Conservation (phyloP, 2,113 vertebrate species). For the Microtus oregoni region DNA sequence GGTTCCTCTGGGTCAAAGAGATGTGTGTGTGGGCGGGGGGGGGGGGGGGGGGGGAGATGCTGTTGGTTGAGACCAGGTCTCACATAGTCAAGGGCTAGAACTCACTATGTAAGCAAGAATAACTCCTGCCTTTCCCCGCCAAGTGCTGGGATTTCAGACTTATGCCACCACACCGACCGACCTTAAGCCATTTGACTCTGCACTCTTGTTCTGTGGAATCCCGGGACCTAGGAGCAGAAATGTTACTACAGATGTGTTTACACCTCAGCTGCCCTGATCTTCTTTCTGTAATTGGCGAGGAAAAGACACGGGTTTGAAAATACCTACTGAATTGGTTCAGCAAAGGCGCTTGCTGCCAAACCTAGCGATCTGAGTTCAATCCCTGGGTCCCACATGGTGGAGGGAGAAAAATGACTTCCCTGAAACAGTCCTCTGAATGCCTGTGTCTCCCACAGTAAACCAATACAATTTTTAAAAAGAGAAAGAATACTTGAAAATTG, state of each 20-base stretch:
- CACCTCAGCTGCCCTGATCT: constrained; percentile 91
- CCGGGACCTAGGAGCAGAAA: constrained; percentile 83
- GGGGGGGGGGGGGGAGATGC: background rate
- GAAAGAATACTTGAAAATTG: constrained; percentile 90
- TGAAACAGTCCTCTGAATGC: background rate
- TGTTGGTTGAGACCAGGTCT: background rate
- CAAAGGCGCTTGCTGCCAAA: background rate
- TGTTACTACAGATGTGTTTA: constrained; percentile 91
- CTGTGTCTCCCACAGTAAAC: background rate
- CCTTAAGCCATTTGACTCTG: background rate
- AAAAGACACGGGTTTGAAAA: constrained; percentile 90
- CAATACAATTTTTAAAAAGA: constrained; percentile 5
- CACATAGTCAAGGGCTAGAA: background rate
- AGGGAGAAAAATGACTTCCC: background rate
- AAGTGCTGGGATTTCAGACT: background rate
- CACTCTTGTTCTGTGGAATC: background rate
- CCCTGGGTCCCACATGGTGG: background rate
- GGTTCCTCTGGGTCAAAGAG: background rate
- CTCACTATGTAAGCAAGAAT: background rate
- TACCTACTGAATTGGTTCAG: background rate
- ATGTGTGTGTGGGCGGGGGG: no score
- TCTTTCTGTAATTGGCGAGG: constrained; percentile 91
- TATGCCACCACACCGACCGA: no score
- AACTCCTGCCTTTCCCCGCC: background rate
- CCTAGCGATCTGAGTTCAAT: background rate